Percentiles rank a stretch among this genome's conserved stretches.
These are phyloP conservation scores for Dendrolimus kikuchii DNA, from an alignment of 1,140 invertebrate species.

Conservation along the genomic window DNA sequence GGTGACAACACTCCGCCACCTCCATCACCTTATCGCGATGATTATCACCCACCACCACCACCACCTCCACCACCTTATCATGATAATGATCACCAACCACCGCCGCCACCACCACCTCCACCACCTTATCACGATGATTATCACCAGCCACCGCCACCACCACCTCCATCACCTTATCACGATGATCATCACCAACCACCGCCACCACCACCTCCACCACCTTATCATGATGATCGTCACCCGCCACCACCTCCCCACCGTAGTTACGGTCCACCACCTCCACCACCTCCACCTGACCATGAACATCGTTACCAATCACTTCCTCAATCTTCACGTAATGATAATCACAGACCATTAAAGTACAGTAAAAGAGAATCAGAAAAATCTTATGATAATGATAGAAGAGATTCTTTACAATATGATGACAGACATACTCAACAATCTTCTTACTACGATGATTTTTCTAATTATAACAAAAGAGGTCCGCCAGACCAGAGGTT, in stretches of 20 bases:
- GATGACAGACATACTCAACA: constrained; percentile 7
- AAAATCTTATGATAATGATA: constrained; percentile 6
- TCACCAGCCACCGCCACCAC: constrained; percentile 4
- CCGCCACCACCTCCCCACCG: constrained; percentile 1
- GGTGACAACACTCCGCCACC: too few relatives aligned
- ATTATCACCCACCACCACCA: constrained; percentile 6
- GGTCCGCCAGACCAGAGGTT: constrained; percentile 1
- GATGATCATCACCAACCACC: constrained; percentile 2
- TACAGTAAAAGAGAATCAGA: too few relatives aligned
- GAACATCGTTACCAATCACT: constrained; percentile 4
- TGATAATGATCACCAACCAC: neutral
- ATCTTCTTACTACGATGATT: constrained; percentile 1
- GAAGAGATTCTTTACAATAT: constrained; percentile 3
- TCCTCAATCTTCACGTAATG: constrained; percentile 5
- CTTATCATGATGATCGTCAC: constrained; percentile 1
- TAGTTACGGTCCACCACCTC: neutral
- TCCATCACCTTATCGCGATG: neutral
- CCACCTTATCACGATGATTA: too few relatives aligned
- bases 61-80: neutral
- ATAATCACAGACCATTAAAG: neutral
- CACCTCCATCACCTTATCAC: neutral
- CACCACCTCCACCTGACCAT: constrained; percentile 5
- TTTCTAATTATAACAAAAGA: constrained; percentile 4
- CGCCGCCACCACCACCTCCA: constrained; percentile 1
- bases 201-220: constrained; percentile 9